Percentiles rank a stretch among this genome's conserved stretches.
Conservation (phyloP, 2,888 invertebrate genomes). For the Germaria angustata region DNA sequence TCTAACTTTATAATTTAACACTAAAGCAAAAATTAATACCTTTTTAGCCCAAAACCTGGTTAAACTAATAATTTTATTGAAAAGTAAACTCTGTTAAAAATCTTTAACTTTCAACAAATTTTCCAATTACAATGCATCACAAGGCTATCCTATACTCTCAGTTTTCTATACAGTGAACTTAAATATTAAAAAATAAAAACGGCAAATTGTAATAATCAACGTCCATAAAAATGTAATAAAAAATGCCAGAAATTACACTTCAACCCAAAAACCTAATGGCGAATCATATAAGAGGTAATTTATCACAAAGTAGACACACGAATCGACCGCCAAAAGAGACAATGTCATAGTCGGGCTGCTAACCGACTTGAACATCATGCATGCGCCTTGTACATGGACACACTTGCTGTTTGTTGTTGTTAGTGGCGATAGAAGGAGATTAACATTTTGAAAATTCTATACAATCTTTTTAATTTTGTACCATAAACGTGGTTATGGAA, state of each 20-base stretch:
- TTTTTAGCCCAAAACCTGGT: too few relatives aligned
- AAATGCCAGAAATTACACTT: neutral
- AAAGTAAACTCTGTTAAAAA: too few relatives aligned
- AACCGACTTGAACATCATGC: slow-evolving; percentile 28
- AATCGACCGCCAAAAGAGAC: slow-evolving; percentile 52
- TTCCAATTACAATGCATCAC: neutral
- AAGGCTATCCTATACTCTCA: neutral
- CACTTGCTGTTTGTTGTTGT: slow-evolving; percentile 29
- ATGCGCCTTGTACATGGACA: neutral
- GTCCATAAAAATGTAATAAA: slow-evolving; percentile 41
- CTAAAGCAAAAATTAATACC: too few relatives aligned
- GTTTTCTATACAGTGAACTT: slow-evolving; percentile 44
- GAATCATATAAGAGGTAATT: slow-evolving; percentile 74
- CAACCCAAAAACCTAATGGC: slow-evolving; percentile 66
- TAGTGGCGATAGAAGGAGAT: neutral
- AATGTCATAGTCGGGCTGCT: slow-evolving; percentile 24
- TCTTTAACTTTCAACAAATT: neutral
- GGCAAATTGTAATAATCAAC: slow-evolving; percentile 72
- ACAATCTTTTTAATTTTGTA: slow-evolving; percentile 24
- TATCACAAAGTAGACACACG: slow-evolving; percentile 71
- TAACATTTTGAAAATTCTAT: slow-evolving; percentile 14
- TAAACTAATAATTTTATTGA: too few relatives aligned
- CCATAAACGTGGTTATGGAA: slow-evolving; percentile 4
- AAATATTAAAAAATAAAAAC: slow-evolving; percentile 57
- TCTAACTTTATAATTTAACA: too few relatives aligned